phyloP scores from a whole-genome alignment of 2,888 invertebrate species.

The Lamellibrachia columna region DNA sequence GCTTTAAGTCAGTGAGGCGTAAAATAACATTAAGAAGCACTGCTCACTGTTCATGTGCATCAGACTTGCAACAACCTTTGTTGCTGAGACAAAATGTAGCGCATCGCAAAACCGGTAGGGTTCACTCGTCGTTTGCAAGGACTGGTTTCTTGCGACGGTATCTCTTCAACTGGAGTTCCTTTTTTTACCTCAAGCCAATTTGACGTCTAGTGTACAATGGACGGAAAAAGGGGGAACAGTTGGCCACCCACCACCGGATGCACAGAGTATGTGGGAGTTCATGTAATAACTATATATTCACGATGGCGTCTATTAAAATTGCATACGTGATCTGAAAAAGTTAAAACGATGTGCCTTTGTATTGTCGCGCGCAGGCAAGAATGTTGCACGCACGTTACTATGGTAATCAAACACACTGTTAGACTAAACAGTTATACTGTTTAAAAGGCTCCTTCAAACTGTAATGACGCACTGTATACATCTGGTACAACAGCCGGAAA shows the following conservation, averaged over 20 bases:
- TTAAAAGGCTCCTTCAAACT: too few relatives aligned
- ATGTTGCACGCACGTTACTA: neutral
- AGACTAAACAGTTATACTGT: too few relatives aligned
- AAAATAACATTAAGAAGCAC: neutral
- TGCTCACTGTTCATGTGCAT: neutral
- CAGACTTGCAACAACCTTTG: neutral
- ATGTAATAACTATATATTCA: neutral
- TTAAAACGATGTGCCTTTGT: neutral
- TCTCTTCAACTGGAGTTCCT: neutral
- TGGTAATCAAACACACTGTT: neutral
- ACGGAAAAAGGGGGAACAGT: neutral
- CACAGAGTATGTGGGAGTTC: neutral
- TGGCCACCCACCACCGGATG: neutral
- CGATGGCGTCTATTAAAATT: neutral
- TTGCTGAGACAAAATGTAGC: neutral
- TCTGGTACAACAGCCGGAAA: too few relatives aligned
- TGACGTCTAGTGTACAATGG: neutral
- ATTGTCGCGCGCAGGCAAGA: neutral
- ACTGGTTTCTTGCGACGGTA: conserved; percentile 5
- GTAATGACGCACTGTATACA: too few relatives aligned
- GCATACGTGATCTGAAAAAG: neutral
- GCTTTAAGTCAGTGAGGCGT: neutral
- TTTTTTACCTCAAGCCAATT: neutral
- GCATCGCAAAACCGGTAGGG: neutral
- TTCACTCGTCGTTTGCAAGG: neutral